phyloP scores from a whole-genome alignment of 2,797 vertebrate species.

The Ataeniobius toweri region DNA sequence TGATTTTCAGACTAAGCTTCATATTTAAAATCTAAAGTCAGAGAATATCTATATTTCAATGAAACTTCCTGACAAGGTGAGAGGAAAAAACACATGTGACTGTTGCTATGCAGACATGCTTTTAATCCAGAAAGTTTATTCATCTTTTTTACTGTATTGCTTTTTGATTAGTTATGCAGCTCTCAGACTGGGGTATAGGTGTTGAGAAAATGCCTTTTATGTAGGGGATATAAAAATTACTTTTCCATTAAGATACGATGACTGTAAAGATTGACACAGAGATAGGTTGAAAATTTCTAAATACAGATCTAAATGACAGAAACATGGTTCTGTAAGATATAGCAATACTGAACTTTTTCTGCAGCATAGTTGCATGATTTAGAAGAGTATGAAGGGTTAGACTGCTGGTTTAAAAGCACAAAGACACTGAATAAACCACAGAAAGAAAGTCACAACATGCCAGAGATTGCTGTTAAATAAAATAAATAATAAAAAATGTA shows the following conservation, averaged over 20 bases:
- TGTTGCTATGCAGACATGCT: no score
- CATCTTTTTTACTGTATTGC: no score
- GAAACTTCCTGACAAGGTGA: no score
- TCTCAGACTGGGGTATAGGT: no score
- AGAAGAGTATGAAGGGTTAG: not conserved
- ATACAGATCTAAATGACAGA: not conserved
- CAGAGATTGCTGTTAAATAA: not conserved
- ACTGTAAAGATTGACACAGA: not conserved
- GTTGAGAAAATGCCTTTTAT: not conserved
- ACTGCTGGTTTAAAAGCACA: not conserved
- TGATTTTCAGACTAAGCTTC: no score
- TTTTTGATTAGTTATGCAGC: no score
- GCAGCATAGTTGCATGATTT: not conserved
- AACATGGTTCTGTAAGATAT: not conserved
- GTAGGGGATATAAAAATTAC: not conserved
- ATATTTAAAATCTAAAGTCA: no score
- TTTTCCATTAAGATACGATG: not conserved
- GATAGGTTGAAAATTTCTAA: not conserved
- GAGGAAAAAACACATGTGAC: no score
- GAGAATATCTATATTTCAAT: no score
- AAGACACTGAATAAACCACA: not conserved
- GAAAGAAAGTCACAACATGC: not conserved
- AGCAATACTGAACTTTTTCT: not conserved
- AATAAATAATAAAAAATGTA: no score
- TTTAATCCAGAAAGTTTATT: no score